A percentile compares a stretch with the other conserved stretches of the same genome.
Conservation (phyloP, 2,797 vertebrate genomes). For the Thripadectes ignobilis region DNA sequence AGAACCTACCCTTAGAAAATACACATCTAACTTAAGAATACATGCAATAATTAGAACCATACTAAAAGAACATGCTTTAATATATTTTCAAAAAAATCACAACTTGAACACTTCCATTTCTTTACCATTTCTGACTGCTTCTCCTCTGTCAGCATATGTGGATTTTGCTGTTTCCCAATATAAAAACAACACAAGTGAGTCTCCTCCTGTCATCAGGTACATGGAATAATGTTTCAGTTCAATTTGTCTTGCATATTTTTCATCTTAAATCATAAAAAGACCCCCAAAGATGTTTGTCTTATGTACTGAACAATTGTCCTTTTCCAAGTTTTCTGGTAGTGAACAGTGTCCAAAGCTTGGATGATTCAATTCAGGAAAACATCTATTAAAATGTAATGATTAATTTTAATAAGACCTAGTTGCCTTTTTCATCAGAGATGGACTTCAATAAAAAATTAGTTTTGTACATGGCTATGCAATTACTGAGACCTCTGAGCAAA, state of each 20-base stretch:
- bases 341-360: not conserved
- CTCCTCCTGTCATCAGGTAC: not conserved
- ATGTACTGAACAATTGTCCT: not conserved
- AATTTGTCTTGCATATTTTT: not conserved
- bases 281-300: not conserved
- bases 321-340: not conserved
- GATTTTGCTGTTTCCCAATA: not conserved
- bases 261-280: not conserved
- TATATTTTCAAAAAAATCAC: not conserved
- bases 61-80: not conserved
- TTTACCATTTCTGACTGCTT: not conserved
- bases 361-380: not conserved
- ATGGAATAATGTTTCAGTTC: not conserved
- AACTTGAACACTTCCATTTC: not conserved
- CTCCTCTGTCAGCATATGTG: not conserved
- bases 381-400: not conserved
- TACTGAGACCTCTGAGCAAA: not conserved
- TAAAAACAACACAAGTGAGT: not conserved
- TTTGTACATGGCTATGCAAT: not conserved
- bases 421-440: not conserved
- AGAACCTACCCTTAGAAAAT: not conserved
- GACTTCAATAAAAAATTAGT: not conserved
- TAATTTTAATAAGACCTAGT: not conserved
- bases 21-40: not conserved
- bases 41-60: not conserved